Evolutionary conservation across 2,113 vertebrate genomes (phyloP).

Genomic region (Solenodon paradoxus): DNA sequence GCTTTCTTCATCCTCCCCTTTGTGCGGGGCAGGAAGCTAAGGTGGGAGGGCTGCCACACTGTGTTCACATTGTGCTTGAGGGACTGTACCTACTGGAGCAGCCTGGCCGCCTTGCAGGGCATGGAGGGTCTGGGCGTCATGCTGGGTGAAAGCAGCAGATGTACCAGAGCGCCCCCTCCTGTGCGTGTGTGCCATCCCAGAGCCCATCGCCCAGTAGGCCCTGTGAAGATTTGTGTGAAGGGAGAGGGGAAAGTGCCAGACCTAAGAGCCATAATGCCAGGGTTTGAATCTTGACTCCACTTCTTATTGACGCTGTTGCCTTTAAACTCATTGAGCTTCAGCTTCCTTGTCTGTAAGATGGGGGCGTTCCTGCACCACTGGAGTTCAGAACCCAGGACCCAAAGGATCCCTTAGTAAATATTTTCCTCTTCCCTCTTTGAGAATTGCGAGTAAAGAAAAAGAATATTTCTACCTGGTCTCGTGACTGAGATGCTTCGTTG

Average conservation of each 20-base stretch:
- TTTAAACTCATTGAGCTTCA: background rate
- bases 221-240: background rate
- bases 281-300: background rate
- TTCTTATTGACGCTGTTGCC: background rate
- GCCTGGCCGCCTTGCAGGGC: background rate
- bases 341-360: slow-evolving; percentile 7
- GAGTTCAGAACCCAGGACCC: background rate
- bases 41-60: background rate
- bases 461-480: background rate
- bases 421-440: background rate
- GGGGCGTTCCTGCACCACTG: background rate
- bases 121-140: background rate
- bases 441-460: background rate
- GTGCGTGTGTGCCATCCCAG: background rate
- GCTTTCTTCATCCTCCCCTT: background rate
- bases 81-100: background rate
- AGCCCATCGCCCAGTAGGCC: background rate
- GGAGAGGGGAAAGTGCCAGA: background rate
- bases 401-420: background rate
- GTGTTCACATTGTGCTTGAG: background rate
- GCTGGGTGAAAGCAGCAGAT: background rate
- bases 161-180: accelerated
- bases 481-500: background rate
- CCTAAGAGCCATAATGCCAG: background rate
- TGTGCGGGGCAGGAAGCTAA: background rate